phyloP scores from a whole-genome alignment of 2,113 vertebrate species.

The Poicephalus meyeri region DNA sequence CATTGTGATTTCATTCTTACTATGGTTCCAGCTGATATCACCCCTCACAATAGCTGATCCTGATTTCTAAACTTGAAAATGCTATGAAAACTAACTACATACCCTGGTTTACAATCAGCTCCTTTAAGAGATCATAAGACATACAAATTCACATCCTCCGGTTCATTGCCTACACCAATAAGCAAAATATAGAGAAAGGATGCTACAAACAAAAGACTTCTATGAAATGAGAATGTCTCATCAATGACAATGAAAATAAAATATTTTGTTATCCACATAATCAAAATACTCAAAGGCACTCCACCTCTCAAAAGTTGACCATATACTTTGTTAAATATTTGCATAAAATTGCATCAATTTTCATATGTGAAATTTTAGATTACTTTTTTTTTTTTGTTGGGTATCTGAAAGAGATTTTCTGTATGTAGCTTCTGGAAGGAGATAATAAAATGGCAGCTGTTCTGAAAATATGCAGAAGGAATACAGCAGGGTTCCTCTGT shows the following conservation, averaged over 20 bases:
- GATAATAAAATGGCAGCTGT: constrained; percentile 6
- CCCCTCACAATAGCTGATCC: background rate
- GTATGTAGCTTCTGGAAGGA: background rate
- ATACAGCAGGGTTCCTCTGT: background rate
- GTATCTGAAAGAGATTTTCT: background rate
- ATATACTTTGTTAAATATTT: background rate
- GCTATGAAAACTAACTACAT: background rate
- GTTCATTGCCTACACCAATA: background rate
- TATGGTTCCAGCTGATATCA: background rate
- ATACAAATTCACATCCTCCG: background rate
- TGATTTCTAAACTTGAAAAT: background rate
- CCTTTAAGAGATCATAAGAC: background rate
- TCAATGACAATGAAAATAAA: background rate
- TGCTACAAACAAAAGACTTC: background rate
- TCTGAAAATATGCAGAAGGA: background rate
- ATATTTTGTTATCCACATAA: background rate
- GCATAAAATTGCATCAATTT: background rate
- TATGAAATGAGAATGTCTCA: background rate
- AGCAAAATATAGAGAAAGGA: background rate
- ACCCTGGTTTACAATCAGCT: background rate
- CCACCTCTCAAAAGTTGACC: background rate
- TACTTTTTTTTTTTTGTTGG: background rate
- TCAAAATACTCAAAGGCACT: background rate
- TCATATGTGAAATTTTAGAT: background rate
- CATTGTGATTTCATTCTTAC: background rate